phyloP scores from a whole-genome alignment of 1,140 invertebrate genomes.

The Aphis gossypii region DNA sequence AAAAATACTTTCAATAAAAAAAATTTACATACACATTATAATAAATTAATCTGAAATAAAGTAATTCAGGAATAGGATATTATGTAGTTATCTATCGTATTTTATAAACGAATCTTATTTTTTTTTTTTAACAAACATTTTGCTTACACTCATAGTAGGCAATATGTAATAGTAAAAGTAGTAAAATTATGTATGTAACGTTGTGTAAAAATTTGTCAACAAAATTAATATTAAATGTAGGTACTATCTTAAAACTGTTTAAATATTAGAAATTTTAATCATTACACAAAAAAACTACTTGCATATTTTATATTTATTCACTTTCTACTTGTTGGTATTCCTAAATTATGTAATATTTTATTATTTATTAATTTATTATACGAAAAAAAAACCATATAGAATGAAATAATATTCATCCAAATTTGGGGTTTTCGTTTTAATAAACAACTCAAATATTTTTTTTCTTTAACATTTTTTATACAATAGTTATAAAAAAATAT shows the following conservation, averaged over 20 bases:
- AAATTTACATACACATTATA: neutral
- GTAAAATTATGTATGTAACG: neutral
- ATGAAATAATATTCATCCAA: neutral
- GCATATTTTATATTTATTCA: neutral
- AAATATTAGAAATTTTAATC: slow-evolving; percentile 7
- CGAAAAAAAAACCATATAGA: too few species aligned
- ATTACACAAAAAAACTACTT: neutral
- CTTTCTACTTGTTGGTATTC: slow-evolving; percentile 9
- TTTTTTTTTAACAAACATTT: neutral
- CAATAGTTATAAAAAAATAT: neutral
- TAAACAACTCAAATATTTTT: neutral
- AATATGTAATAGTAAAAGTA: neutral
- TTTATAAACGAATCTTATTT: neutral
- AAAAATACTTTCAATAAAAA: neutral
- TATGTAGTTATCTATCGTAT: neutral
- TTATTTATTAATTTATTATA: slow-evolving; percentile 3
- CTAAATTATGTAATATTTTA: neutral
- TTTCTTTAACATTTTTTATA: neutral
- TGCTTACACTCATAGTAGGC: neutral
- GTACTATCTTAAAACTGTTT: neutral
- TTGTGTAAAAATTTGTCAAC: neutral
- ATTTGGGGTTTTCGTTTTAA: neutral
- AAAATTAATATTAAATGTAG: neutral
- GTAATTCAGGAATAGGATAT: neutral
- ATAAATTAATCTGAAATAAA: neutral